Base-by-base conservation (phyloP, 2,797 vertebrate species). In the Diceros bicornis region DNA sequence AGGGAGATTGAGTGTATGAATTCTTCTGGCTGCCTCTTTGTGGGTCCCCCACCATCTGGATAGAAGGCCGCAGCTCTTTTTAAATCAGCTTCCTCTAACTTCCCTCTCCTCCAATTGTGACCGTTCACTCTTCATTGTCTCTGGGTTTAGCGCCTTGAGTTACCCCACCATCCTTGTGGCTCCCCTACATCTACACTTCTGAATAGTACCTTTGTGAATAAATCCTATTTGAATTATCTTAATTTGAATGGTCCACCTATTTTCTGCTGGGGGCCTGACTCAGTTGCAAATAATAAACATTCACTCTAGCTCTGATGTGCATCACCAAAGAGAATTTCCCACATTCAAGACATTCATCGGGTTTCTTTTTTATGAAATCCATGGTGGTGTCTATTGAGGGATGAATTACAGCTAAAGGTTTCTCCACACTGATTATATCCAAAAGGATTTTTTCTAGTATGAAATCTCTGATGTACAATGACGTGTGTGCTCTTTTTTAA, bases 301-400 rank as follows among this genome's bases (percentile, higher is more conserved):
- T 21, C 14, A 29, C 41, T 1, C 6, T 23, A 0, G 14, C 44
- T 37, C 29, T 14, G 47, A 9, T 7, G 9, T 10, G 34, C 6
- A 2, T 59, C 1, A 2, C 14, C n/a, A 7, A 20, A 16, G 23
- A 23, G 50, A 34, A 10, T 18, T 55, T 16, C 11, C 57, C 13
- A 16, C 4, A 12, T 7, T 41, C 13, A 32, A 16, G 82, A 59
- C 32, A 44, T 25, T 29, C 59, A 11, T 1, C 37, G 44, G 11
- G 29, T 32, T 69, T 83, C 71, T 81, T 18, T 62, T 66, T 2
- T 7, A 3, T 44, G 44, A 52, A 71, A 29, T 25, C 68, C 68
- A 32, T 4, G 10, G 41, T 61, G 55, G 7, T 6, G 11, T 69
- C 7, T 18, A 25, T 4, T 0, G 25, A 61, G 13, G 47, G n/a